These are phyloP conservation scores for Xestia ashworthii DNA, from an alignment of 2,888 invertebrate species.

Conservation along the genomic window DNA sequence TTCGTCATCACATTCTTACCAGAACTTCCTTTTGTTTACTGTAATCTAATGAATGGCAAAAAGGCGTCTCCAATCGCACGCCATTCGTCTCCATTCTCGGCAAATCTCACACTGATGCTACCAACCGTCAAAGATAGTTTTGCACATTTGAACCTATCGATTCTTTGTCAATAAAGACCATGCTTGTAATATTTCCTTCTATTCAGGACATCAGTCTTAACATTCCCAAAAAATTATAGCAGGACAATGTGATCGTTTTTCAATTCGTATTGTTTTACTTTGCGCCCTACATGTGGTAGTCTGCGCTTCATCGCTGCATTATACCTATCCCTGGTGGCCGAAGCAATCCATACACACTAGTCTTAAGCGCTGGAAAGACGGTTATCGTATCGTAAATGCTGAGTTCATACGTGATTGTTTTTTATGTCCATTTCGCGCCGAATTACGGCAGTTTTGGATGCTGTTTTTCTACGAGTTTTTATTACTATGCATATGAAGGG, in stretches of 20 bases:
- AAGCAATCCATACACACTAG: background rate
- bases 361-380: background rate
- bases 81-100: background rate
- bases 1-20: too few species aligned
- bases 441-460: conserved; percentile 11
- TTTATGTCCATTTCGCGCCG: conserved; percentile 21
- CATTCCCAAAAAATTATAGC: background rate
- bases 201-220: background rate
- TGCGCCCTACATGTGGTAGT: background rate
- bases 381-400: conserved; percentile 16
- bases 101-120: background rate
- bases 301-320: background rate
- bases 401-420: conserved; percentile 31
- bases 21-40: background rate
- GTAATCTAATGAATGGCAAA: background rate
- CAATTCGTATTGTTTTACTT: background rate
- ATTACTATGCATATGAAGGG: conserved; percentile 22
- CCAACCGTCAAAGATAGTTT: background rate
- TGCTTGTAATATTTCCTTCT: background rate
- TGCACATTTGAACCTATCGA: background rate
- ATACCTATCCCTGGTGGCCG: background rate
- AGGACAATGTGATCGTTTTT: background rate
- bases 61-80: background rate
- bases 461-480: conserved; percentile 34
- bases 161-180: background rate